Conservation (phyloP, 1,140 invertebrate genomes). For the Plectrocnemia conspersa region DNA sequence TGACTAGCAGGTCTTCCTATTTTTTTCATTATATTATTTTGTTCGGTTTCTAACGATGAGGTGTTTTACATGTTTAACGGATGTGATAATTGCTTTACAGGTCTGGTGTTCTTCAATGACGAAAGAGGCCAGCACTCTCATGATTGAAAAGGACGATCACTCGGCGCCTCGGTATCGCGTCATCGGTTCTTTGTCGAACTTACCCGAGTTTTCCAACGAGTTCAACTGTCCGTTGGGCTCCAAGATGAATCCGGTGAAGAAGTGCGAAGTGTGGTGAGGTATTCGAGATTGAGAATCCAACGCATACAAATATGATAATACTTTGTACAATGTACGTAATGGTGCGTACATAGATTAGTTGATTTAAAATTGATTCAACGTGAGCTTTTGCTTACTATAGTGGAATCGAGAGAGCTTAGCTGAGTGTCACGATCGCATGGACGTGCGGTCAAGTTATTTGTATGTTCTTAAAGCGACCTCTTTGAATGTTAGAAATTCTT, state of each 20-base stretch:
- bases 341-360: background rate
- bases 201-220: constrained; percentile 79
- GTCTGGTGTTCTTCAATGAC: constrained; percentile 84
- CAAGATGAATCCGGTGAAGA: constrained; percentile 84
- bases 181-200: constrained; percentile 84
- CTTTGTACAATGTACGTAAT: background rate
- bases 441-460: no score
- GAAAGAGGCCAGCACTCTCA: constrained; percentile 69
- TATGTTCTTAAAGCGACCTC: no score
- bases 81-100: constrained; percentile 47
- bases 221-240: constrained; percentile 77
- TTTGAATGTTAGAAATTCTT: no score
- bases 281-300: background rate
- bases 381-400: no score
- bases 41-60: no score
- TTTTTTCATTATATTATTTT: no score
- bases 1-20: no score
- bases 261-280: constrained; percentile 89
- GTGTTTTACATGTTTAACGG: no score
- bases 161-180: constrained; percentile 76
- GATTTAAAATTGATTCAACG: background rate
- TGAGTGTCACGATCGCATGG: no score
- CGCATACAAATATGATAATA: background rate
- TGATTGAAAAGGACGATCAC: constrained; percentile 83
- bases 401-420: no score